Percentiles rank a stretch among this genome's conserved stretches.
These are phyloP conservation scores for Hartigia nigra DNA, from an alignment of 2,888 invertebrate genomes.

Conservation along the genomic window DNA sequence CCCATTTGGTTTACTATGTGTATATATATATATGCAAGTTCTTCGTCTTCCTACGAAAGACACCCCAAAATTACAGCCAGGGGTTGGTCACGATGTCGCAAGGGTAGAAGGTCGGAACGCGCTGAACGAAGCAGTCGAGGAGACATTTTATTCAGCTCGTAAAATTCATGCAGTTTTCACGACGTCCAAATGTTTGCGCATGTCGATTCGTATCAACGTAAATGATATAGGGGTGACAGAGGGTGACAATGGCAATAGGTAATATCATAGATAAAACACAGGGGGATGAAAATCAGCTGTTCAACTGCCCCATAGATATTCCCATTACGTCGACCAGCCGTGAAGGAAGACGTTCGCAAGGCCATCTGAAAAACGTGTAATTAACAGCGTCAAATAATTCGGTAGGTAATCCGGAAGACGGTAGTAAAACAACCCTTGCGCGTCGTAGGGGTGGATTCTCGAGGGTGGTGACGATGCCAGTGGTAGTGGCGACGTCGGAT, in stretches of 20 bases:
- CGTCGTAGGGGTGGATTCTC: conserved; percentile 24
- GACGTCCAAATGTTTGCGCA: not conserved
- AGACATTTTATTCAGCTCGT: not conserved
- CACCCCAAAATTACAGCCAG: not conserved
- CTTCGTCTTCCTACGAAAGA: not conserved
- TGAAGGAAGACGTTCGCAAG: not conserved
- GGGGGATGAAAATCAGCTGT: not conserved
- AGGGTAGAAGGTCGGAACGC: conserved; percentile 17
- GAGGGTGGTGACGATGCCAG: not conserved
- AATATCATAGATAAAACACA: not conserved
- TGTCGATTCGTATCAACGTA: not conserved
- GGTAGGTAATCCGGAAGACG: conserved; percentile 49
- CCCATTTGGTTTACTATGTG: not conserved
- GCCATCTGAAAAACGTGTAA: not conserved
- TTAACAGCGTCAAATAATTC: conserved; percentile 8
- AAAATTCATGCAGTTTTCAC: not conserved
- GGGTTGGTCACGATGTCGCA: not conserved
- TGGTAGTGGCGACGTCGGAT: conserved; percentile 37
- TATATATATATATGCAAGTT: not conserved
- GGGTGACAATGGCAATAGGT: not conserved
- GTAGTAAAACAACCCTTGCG: conserved; percentile 52
- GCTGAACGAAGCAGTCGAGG: not conserved
- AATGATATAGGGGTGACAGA: not conserved
- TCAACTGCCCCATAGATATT: too few species aligned
- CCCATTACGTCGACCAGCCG: not conserved